These are phyloP conservation scores for Macrophya annulata DNA, from an alignment of 2,888 invertebrate species.

Conservation along the genomic window DNA sequence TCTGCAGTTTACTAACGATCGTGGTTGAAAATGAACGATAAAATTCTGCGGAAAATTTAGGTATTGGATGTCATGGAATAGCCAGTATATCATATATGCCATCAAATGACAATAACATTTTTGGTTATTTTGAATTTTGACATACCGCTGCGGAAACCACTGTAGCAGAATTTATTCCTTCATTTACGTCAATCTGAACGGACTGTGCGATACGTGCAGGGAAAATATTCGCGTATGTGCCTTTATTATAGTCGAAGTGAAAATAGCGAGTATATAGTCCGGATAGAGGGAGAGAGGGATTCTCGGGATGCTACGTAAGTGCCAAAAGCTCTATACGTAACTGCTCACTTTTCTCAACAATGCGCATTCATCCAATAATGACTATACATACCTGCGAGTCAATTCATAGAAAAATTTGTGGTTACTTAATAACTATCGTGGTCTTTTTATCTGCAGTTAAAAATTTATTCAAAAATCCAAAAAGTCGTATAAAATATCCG, in stretches of 20 bases:
- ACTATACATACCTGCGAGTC: conserved; percentile 22
- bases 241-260: not conserved
- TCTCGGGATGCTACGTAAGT: conserved; percentile 33
- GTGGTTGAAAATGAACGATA: not conserved
- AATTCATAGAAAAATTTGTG: conserved; percentile 16
- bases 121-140: not conserved
- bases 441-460: not conserved
- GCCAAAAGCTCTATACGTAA: conserved; percentile 51
- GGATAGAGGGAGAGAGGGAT: not conserved
- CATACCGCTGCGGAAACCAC: not conserved
- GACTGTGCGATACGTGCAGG: not conserved
- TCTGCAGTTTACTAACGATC: too few species aligned
- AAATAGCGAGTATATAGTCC: conserved; percentile 18
- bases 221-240: not conserved
- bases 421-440: conserved; percentile 1
- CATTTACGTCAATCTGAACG: not conserved
- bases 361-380: conserved; percentile 35
- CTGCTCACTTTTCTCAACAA: conserved; percentile 50
- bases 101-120: not conserved
- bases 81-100: not conserved
- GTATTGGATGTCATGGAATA: too few species aligned
- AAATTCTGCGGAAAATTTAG: not conserved
- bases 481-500: too few species aligned
- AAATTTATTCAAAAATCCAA: not conserved
- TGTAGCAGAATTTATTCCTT: not conserved